Base-by-base conservation (phyloP, 2,888 invertebrate genomes). In the Cephus sareptanus region DNA sequence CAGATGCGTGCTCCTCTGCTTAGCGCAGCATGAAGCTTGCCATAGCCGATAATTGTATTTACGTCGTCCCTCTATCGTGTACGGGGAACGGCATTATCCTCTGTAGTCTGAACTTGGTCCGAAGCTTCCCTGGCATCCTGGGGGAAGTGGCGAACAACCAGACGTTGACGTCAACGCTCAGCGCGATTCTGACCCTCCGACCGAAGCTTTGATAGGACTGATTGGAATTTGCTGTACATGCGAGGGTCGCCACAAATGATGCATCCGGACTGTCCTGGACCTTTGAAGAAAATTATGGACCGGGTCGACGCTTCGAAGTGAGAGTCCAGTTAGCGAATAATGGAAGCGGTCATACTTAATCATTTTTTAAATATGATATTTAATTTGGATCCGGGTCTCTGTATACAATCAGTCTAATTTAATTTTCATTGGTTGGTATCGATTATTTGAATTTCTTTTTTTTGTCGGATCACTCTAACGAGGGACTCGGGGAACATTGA, bases 201-300 rank as follows among this genome's bases (percentile, higher is more conserved):
- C 79, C 34, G 70, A 74, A 77, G 87, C 85, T 88, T 89, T 87
- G 87, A 87, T 89, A 88, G 88, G 89, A 84, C 84, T 88, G 88
- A 89, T 89, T 89, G 87, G 86, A 88, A 83, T 87, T 87, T 85
- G 85, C 84, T 79, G 80, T 81, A 81, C 76, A 79, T 76, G 81
- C 83, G 80, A 85, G 80, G 80, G 82, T 34, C 13, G 71, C 82
- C 77, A 78, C 86, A 86, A 87, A 86, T 87, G 86, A 83, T 81
- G 84, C 82, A 84, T 83, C 81, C 56, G 23, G 23, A 56, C 80
- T 81, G 82, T 85, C 85, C 81, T 83, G 80, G 79, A 81, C 75
- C 75, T 37, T 37, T 35, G 70, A 77, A 74, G 68, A 78, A 75
- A 74, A 69, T 34, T 75, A 76, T 79, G 69, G 78, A 74, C 40